phyloP scores from a whole-genome alignment of 2,797 vertebrate species.

The Falco cherrug region DNA sequence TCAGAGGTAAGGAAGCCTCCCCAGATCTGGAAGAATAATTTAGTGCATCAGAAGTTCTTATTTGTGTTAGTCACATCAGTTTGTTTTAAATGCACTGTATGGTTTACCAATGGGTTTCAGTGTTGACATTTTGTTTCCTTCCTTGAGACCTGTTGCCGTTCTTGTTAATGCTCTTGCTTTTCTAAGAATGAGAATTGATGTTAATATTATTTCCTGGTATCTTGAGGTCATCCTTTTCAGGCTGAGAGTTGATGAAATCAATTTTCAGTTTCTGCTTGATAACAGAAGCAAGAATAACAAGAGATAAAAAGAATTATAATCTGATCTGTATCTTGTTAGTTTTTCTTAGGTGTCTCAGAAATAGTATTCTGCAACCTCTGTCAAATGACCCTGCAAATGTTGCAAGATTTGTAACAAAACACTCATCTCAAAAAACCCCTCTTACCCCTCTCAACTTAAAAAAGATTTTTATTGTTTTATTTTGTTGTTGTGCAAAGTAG shows the following conservation, averaged over 20 bases:
- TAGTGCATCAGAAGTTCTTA: neutral
- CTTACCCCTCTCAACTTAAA: neutral
- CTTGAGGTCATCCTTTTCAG: neutral
- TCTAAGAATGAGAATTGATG: neutral
- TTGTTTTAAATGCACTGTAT: neutral
- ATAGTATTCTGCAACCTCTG: neutral
- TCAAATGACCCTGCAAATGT: neutral
- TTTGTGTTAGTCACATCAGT: neutral
- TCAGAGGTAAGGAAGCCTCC: neutral
- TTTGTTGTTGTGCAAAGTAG: neutral
- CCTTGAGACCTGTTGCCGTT: neutral
- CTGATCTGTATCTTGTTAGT: neutral
- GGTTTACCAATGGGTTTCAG: neutral
- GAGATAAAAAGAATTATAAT: neutral
- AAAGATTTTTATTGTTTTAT: neutral
- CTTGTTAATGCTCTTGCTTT: neutral
- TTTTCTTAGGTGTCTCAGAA: neutral
- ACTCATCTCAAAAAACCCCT: neutral
- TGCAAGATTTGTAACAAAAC: neutral
- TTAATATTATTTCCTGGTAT: neutral
- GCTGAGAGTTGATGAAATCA: neutral
- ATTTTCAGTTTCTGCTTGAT: slow-evolving; percentile 5
- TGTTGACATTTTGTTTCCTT: neutral
- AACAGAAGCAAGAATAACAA: neutral
- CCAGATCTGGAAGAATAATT: neutral